Evolutionary conservation across 2,113 vertebrate species (phyloP).

Genomic region (Polypterus senegalus): DNA sequence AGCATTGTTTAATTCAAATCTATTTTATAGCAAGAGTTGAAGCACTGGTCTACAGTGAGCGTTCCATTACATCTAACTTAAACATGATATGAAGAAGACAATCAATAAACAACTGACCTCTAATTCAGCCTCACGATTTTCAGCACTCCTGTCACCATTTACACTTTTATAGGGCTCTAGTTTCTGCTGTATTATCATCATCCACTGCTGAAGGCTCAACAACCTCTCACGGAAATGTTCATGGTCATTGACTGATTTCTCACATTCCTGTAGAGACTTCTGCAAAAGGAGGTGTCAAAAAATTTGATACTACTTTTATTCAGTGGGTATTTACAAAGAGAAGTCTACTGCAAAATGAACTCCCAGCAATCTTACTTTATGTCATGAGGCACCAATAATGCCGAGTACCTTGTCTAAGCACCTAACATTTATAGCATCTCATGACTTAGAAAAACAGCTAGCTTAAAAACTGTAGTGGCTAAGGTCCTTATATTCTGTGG

Average conservation of each 20-base stretch:
- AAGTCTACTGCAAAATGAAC: neutral
- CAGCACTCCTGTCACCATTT: constrained; percentile 32
- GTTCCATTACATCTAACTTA: neutral
- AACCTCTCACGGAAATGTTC: constrained; percentile 56
- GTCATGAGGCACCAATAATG: too few relatives aligned
- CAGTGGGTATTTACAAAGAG: neutral
- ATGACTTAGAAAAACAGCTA: too few relatives aligned
- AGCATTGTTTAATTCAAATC: too few relatives aligned
- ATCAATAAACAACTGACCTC: constrained; percentile 44
- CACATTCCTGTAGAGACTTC: constrained; percentile 19
- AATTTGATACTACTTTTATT: neutral
- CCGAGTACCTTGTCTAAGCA: too few relatives aligned
- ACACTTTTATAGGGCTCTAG: constrained; percentile 43
- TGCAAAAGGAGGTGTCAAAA: too few relatives aligned
- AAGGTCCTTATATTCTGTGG: too few relatives aligned
- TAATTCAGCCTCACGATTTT: constrained; percentile 43
- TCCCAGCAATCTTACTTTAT: too few relatives aligned
- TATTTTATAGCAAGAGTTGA: too few relatives aligned
- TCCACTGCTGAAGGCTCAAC: constrained; percentile 64
- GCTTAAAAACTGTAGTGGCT: too few relatives aligned
- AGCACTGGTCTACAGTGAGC: too few relatives aligned
- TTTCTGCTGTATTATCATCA: constrained; percentile 50
- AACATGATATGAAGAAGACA: neutral
- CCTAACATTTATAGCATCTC: too few relatives aligned
- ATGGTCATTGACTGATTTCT: constrained; percentile 46